These are phyloP conservation scores for Folsomia manolachei DNA, from an alignment of 2,888 invertebrate species.

Conservation along the genomic window DNA sequence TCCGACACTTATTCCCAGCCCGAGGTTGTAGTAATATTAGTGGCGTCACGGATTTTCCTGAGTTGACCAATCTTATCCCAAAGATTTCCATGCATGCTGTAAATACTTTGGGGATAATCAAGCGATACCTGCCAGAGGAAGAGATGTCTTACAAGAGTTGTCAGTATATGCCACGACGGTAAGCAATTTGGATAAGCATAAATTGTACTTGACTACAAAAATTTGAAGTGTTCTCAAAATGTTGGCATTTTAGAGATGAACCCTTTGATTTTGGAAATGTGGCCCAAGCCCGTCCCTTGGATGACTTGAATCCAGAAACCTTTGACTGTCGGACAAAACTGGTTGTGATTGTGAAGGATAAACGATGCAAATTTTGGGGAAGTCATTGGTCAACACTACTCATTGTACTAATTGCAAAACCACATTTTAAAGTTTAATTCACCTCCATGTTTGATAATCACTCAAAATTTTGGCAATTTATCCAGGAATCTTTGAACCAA, in stretches of 20 bases:
- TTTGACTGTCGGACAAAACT: slow-evolving; percentile 22
- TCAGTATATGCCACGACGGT: slow-evolving; percentile 19
- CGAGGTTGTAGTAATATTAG: too few species aligned
- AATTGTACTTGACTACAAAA: background rate
- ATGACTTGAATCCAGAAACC: slow-evolving; percentile 9
- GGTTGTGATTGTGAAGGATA: slow-evolving; percentile 18
- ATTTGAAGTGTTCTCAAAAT: background rate
- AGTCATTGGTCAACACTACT: too few species aligned
- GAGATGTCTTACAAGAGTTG: slow-evolving; percentile 12
- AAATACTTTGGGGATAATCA: slow-evolving; percentile 21
- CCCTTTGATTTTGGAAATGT: background rate
- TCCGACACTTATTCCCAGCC: too few species aligned
- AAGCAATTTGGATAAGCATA: background rate
- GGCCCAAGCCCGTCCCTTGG: slow-evolving; percentile 17
- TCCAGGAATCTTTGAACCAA: too few species aligned
- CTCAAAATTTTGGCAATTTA: too few species aligned
- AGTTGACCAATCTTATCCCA: background rate
- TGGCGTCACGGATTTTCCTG: too few species aligned
- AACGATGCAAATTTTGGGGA: background rate
- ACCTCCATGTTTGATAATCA: too few species aligned
- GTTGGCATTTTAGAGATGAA: background rate
- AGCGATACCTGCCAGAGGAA: slow-evolving; percentile 19
- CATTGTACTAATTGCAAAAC: too few species aligned
- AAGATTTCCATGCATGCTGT: slow-evolving; percentile 14
- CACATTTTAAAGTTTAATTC: too few species aligned